Conservation (phyloP, 2,113 vertebrate genomes). For the Calyptommatus sinebrachiatus region DNA sequence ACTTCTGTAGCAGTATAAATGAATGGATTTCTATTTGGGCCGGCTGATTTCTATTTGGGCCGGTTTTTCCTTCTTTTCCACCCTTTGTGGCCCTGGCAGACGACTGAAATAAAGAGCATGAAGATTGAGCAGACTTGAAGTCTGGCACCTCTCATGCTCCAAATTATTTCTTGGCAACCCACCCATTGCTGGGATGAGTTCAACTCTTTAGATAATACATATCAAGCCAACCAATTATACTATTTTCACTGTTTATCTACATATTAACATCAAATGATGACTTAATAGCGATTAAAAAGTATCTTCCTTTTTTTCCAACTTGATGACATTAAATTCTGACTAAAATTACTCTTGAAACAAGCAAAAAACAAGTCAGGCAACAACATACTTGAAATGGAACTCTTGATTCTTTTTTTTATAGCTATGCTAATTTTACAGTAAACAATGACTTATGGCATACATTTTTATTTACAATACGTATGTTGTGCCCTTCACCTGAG, state of each 20-base stretch:
- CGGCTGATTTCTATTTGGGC: neutral
- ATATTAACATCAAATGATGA: neutral
- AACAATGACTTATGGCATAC: no score
- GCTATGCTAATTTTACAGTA: no score
- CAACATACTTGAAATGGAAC: no score
- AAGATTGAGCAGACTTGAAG: neutral
- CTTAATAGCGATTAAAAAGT: neutral
- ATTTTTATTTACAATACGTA: no score
- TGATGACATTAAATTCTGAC: neutral
- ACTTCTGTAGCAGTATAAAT: neutral
- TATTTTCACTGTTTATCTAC: neutral
- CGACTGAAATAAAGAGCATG: neutral
- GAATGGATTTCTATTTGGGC: neutral
- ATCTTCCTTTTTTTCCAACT: neutral
- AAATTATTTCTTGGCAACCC: neutral
- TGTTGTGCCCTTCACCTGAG: no score
- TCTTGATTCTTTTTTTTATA: no score
- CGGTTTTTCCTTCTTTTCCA: no score
- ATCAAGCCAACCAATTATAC: neutral
- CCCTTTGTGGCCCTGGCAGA: neutral
- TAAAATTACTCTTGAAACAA: neutral
- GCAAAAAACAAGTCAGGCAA: neutral
- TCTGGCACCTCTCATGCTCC: neutral
- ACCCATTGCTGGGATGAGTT: neutral
- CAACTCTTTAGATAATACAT: conserved; percentile 5